These are phyloP conservation scores for Drosophila nigritarsus DNA, from an alignment of 2,888 invertebrate genomes.

Conservation along the genomic window DNA sequence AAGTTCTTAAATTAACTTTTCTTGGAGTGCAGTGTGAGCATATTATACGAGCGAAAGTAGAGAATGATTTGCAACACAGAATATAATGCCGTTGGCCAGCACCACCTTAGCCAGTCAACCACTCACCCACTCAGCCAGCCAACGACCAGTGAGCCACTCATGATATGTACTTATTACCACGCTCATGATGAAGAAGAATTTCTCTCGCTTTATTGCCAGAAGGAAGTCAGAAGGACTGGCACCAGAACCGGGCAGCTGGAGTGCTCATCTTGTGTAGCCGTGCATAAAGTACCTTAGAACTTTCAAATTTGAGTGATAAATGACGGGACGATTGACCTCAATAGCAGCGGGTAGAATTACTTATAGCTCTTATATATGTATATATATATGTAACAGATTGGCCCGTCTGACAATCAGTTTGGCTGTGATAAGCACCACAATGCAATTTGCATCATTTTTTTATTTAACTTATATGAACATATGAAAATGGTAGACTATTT, in stretches of 20 bases:
- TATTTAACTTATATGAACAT: neutral
- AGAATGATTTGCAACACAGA: slow-evolving; percentile 1
- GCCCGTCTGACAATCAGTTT: neutral
- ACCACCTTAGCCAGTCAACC: neutral
- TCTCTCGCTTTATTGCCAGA: neutral
- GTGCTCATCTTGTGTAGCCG: slow-evolving; percentile 9
- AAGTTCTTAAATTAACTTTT: neutral
- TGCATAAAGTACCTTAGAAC: slow-evolving; percentile 8
- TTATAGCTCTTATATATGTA: neutral
- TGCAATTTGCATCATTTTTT: neutral
- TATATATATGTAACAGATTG: neutral
- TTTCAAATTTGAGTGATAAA: slow-evolving; percentile 11
- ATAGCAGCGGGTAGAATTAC: neutral
- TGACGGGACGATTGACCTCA: slow-evolving; percentile 7
- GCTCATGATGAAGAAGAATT: neutral
- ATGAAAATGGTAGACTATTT: neutral
- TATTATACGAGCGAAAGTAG: neutral
- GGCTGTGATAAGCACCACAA: neutral
- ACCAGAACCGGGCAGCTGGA: neutral
- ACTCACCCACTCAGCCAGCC: neutral
- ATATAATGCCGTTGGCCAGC: neutral
- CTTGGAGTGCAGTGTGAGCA: neutral
- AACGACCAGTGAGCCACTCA: slow-evolving; percentile 9
- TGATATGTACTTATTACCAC: slow-evolving; percentile 16
- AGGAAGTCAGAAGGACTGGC: neutral